Base-by-base conservation (phyloP, 2,113 vertebrate genomes). In the Phaethornis superciliosus region DNA sequence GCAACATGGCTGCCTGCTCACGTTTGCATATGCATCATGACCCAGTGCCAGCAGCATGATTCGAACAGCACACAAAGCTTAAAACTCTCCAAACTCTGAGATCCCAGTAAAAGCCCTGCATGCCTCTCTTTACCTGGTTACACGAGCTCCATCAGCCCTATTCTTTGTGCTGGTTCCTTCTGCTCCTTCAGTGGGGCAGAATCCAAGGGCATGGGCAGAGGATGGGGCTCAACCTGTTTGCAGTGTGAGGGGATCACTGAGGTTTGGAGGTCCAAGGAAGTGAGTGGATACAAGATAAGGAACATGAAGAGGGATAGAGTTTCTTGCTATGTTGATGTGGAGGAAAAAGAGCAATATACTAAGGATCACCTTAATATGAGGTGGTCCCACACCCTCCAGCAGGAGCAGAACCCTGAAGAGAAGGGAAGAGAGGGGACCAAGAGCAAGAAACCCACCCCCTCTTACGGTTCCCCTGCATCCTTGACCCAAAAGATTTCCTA, bases 261-360 rank as follows among this genome's bases (percentile, higher is more conserved):
- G 10, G 9, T 63, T 21, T 70, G 55, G 44, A 14, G 42, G 18
- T 71, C 24, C 47, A 54, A 72, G 14, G n/a, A 62, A 40, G 3
- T 8, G 7, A 44, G 12, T 0, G 1, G 11, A 1, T 35, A 15
- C n/a, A 52, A 14, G 2, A 7, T 3, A 10, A 24, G 23, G 9
- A 63, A 15, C 55, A 59, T 62, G 63, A 44, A 9, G 35, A 64
- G 42, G 27, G 17, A 17, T 3, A 49, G 46, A 79, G 9, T 28
- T 91, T 72, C 35, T 68, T 64, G 44, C 10, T 15, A 12, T 23
- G 3, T 1, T 55, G 85, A 64, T 22, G 44, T 19, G 54, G 16
- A 69, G 51, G 16, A 80, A 27, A 8, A 32, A 21, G 20, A 35
- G 40, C 0, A 2, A 19, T 74, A 37, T 52, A 20, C 18, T 54